Evolutionary conservation across 2,113 vertebrate genomes (phyloP).

Genomic region (Platichthys stellatus): DNA sequence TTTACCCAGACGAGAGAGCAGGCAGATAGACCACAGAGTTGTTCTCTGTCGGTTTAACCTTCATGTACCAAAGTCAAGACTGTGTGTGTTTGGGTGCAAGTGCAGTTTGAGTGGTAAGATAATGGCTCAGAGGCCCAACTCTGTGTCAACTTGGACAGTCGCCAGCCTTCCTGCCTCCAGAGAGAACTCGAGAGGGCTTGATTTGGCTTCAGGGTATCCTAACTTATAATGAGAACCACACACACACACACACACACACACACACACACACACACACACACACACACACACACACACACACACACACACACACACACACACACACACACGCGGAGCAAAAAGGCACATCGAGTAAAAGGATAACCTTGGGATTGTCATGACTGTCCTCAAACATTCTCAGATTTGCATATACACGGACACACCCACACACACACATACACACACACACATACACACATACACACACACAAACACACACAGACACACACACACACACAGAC

Average conservation of each 20-base stretch:
- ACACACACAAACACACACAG: too few relatives aligned
- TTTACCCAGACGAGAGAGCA: slow-evolving; percentile 41
- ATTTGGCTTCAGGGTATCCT: slow-evolving; percentile 51
- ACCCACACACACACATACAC: too few relatives aligned
- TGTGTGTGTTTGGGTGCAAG: slow-evolving; percentile 30
- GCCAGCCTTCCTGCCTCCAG: slow-evolving; percentile 62
- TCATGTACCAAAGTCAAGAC: slow-evolving; percentile 53
- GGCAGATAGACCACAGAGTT: slow-evolving; percentile 40
- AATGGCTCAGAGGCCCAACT: slow-evolving; percentile 53
- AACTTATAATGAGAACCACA: slow-evolving; percentile 4
- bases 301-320: slow-evolving; percentile 21
- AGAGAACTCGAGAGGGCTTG: slow-evolving; percentile 49
- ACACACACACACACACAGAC: not conserved
- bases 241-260: slow-evolving; percentile 21
- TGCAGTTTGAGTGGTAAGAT: slow-evolving; percentile 53
- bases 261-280: slow-evolving; percentile 4
- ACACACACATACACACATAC: not conserved
- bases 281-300: slow-evolving; percentile 14
- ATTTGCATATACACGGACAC: slow-evolving; percentile 40
- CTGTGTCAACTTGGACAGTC: slow-evolving; percentile 41
- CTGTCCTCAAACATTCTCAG: slow-evolving; percentile 5
- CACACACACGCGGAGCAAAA: not conserved
- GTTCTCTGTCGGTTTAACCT: slow-evolving; percentile 41
- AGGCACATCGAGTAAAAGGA: slow-evolving; percentile 11
- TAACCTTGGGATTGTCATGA: slow-evolving; percentile 41